Evolutionary conservation across 2,888 invertebrate genomes (phyloP).

Genomic region (Eremobia ochroleuca): DNA sequence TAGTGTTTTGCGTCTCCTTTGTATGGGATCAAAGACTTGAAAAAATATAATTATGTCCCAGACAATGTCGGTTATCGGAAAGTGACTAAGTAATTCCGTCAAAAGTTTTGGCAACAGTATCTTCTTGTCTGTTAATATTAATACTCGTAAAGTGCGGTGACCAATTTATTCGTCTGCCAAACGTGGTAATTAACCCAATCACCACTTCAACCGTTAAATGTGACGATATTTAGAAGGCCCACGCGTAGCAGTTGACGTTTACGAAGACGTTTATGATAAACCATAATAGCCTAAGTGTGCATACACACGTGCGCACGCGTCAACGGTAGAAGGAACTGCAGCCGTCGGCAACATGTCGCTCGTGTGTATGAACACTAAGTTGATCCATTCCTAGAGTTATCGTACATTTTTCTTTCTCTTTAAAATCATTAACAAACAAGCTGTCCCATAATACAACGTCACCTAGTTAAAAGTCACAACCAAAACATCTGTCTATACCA

Average conservation of each 20-base stretch:
- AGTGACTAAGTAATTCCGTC: background rate
- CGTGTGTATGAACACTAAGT: background rate
- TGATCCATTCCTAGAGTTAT: background rate
- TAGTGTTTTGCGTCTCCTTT: background rate
- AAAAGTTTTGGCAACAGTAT: conserved; percentile 4
- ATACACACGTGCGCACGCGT: background rate
- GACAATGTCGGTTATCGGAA: background rate
- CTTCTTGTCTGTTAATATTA: conserved; percentile 2
- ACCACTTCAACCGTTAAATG: background rate
- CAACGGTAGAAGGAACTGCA: background rate
- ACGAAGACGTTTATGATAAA: background rate
- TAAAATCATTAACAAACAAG: background rate
- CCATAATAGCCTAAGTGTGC: background rate
- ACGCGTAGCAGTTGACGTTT: background rate
- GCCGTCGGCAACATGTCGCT: too few species aligned
- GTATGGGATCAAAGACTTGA: background rate
- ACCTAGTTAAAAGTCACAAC: background rate
- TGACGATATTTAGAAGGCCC: background rate
- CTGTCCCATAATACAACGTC: too few species aligned
- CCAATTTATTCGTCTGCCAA: background rate
- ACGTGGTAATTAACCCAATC: background rate
- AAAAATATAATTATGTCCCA: background rate
- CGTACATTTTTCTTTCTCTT: background rate
- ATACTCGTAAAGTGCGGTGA: background rate
- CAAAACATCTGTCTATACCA: conserved; percentile 1